Base-by-base conservation (phyloP, 1,140 invertebrate genomes). In the Bombus turneri region DNA sequence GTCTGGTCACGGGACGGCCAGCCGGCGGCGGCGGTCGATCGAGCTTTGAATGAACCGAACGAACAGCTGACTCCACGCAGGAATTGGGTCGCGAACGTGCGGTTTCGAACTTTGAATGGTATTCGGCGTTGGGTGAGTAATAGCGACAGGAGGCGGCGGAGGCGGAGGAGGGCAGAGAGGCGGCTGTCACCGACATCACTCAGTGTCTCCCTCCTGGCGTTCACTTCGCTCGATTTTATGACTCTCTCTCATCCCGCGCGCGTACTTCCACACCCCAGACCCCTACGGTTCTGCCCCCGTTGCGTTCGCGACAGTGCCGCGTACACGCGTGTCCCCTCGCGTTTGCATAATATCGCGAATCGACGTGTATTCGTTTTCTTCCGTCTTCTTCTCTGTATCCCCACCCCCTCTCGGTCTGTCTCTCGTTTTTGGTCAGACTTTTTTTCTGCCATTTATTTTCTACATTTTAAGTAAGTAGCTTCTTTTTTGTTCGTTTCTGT, bases 51-150 rank as follows among this genome's bases (percentile, higher is more conserved):
- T 92, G 87, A 92, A 92, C 86, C 88, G 86, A 91, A 91, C 91
- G 88, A 91, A 91, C 92, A 93, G 91, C 92, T 92, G 92, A 92
- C 91, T 93, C 83, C 86, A 85, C 84, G 77, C 86, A 90, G 91
- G 87, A 94, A 94, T 94, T 93, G 88, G 93, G 93, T 94, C 93
- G 93, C 90, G 93, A 92, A 91, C 91, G 92, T 91, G 91, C 86
- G 90, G 90, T 93, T 93, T 92, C 86, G 91, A 93, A 93, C 91
- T 93, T 93, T 91, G 91, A 93, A 92, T 93, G 91, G 90, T 92
- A 91, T 93, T 92, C 92, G 88, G 91, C 89, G 90, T 92, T 88
- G 86, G 90, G 92, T 92, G 92, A 93, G 90, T 94, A 93, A 93
- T 94, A 92, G 92, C 91, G 88, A 86, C 87, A 90, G 88, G 91